phyloP scores from a whole-genome alignment of 1,140 invertebrate genomes.

The Drosophila nigromelanica region DNA sequence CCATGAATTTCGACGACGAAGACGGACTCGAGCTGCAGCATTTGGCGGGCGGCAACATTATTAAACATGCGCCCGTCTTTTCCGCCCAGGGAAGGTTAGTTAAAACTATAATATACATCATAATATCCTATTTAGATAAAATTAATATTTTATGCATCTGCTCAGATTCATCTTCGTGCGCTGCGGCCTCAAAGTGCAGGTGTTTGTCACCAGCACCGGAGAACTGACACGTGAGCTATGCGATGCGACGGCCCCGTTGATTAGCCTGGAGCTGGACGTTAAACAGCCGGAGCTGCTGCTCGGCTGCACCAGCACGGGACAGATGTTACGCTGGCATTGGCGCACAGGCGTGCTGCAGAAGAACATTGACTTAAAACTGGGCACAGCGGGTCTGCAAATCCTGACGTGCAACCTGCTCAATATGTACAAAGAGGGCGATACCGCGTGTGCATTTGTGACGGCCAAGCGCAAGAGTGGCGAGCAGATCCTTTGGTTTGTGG shows the following conservation, averaged over 20 bases:
- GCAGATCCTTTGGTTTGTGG: slow-evolving; percentile 45
- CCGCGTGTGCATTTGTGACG: slow-evolving; percentile 65
- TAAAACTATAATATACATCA: slow-evolving; percentile 13
- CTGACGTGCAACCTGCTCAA: slow-evolving; percentile 68
- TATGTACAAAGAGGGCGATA: slow-evolving; percentile 60
- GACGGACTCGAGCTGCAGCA: slow-evolving; percentile 82
- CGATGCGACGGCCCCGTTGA: slow-evolving; percentile 84
- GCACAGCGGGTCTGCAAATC: background rate
- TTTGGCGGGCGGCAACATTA: slow-evolving; percentile 86
- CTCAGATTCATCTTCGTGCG: slow-evolving; percentile 86
- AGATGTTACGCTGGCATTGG: slow-evolving; percentile 85
- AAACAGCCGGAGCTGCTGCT: slow-evolving; percentile 84
- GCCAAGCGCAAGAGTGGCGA: slow-evolving; percentile 30
- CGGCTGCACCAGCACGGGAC: slow-evolving; percentile 85
- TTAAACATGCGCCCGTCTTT: slow-evolving; percentile 87
- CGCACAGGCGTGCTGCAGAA: slow-evolving; percentile 84
- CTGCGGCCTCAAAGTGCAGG: slow-evolving; percentile 85
- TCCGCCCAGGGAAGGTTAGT: slow-evolving; percentile 87
- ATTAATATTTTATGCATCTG: slow-evolving; percentile 28
- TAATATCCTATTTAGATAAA: background rate
- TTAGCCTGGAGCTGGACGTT: slow-evolving; percentile 84
- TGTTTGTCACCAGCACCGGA: slow-evolving; percentile 86
- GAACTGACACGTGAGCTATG: slow-evolving; percentile 85
- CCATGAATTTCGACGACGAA: slow-evolving; percentile 71
- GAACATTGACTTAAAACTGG: slow-evolving; percentile 52